Percentiles rank a stretch among this genome's conserved stretches.
Evolutionary conservation across 2,797 vertebrate genomes (phyloP).

Genomic region (Numenius phaeopus): DNA sequence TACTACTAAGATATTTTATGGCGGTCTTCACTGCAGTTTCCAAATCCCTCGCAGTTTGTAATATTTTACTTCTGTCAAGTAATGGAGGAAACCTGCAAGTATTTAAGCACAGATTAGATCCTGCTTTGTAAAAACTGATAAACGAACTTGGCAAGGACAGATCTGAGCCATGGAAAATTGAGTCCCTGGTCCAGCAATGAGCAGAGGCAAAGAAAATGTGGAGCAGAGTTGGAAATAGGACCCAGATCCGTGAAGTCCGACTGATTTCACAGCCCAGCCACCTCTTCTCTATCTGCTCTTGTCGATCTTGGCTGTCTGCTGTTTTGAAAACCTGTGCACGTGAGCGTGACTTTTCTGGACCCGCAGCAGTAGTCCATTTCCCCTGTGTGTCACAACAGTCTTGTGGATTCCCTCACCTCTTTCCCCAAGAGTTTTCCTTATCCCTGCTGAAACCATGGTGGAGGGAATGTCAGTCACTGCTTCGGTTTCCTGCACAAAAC

Average conservation of each 20-base stretch:
- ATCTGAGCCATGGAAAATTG: not conserved
- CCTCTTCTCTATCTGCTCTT: not conserved
- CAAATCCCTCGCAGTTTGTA: not conserved
- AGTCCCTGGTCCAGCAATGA: not conserved
- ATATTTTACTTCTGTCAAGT: conserved; percentile 44
- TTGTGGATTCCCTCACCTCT: not conserved
- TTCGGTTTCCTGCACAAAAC: not conserved
- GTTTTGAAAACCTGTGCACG: not conserved
- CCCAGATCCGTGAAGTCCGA: not conserved
- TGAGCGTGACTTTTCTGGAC: not conserved
- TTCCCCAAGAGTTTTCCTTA: not conserved
- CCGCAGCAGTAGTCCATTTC: rapidly evolving
- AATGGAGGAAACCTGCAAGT: not conserved
- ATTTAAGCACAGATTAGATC: not conserved
- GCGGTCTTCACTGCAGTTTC: not conserved
- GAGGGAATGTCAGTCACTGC: not conserved
- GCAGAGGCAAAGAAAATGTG: not conserved
- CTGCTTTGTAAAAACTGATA: conserved; percentile 16
- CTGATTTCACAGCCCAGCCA: not conserved
- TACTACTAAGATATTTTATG: conserved; percentile 22
- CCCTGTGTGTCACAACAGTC: not conserved
- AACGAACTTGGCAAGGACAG: not conserved
- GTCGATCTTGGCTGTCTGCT: rapidly evolving
- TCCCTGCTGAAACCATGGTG: not conserved
- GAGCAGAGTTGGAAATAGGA: not conserved